phyloP scores from a whole-genome alignment of 2,888 invertebrate species.

The Blastobasis adustella region DNA sequence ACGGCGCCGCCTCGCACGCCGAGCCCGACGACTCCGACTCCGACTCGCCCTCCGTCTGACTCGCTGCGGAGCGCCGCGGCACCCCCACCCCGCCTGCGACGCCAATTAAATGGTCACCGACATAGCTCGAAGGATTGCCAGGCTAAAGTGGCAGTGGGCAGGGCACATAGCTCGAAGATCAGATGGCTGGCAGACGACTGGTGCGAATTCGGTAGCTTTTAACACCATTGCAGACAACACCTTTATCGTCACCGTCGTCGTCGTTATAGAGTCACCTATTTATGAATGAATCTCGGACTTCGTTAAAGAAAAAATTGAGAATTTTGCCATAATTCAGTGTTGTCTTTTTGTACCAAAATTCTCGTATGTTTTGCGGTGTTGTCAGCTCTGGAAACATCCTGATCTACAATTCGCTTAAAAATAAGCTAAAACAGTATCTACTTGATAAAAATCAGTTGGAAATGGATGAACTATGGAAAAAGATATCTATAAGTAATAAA shows the following conservation, averaged over 20 bases:
- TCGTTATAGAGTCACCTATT: no score
- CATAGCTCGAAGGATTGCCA: background rate
- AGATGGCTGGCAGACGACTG: background rate
- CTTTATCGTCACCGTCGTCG: background rate
- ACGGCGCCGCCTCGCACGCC: conserved; percentile 4
- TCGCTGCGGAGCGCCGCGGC: background rate
- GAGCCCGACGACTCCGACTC: background rate
- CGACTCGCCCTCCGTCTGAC: background rate
- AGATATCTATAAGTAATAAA: no score
- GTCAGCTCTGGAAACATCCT: no score
- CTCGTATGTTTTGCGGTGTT: no score
- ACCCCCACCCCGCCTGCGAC: background rate
- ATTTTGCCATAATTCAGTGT: no score
- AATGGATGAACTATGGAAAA: no score
- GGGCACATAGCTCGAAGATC: background rate
- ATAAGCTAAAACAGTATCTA: no score
- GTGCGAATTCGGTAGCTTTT: background rate
- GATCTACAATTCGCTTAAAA: no score
- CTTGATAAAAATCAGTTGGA: no score
- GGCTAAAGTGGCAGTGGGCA: background rate
- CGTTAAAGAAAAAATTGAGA: no score
- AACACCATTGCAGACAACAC: background rate
- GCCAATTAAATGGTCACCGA: background rate
- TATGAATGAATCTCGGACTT: no score
- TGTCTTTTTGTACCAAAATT: no score